Base-by-base conservation (phyloP, 2,113 vertebrate genomes). In the Sterrhoptilus dennistouni region DNA sequence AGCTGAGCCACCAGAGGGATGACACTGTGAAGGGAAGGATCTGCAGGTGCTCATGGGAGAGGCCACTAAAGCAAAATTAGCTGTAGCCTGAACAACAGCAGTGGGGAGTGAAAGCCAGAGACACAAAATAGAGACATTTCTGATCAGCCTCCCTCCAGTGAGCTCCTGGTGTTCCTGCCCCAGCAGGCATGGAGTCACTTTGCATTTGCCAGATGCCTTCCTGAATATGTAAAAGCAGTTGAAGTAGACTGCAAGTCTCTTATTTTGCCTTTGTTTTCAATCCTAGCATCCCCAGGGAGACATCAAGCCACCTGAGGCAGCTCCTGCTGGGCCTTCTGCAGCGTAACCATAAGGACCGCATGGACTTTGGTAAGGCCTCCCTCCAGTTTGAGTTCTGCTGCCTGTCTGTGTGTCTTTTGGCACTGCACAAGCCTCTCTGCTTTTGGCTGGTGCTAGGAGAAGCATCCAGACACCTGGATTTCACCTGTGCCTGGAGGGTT, bases 231-330 rank as follows among this genome's bases (percentile, higher is more conserved):
- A 94, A 90, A 80, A 81, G 54, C 44, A 78, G 85, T 50, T 81
- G 25, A 87, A 81, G n/a, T 36, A 71, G 71, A 38, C 72, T 28
- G 8, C n/a, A 72, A 20, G 56, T 36, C 33, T 71, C 92, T 93
- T 49, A 96, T 8, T 87, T 74, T 78, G 72, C 68, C 87, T 95
- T 92, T 95, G 72, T 94, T 95, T 93, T 79, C 49, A 63, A 82
- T 85, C 56, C 14, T 97, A 99, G 99, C 94, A 98, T 99, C 97
- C 99, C 99, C 29, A 98, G 99, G 78, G 99, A 99, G 97, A 99
- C 99, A 3, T 99, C 99, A 1, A 95, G 97, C 69, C 98, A 98
- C 29, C 97, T 99, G 69, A 98, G 98, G 75, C 98, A 99, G 84
- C 98, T 99, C 54, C 98, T 99, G 29, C 95, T 99, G 85, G 98